These are phyloP conservation scores for Cottus gobio DNA, from an alignment of 2,113 vertebrate species.

Conservation along the genomic window DNA sequence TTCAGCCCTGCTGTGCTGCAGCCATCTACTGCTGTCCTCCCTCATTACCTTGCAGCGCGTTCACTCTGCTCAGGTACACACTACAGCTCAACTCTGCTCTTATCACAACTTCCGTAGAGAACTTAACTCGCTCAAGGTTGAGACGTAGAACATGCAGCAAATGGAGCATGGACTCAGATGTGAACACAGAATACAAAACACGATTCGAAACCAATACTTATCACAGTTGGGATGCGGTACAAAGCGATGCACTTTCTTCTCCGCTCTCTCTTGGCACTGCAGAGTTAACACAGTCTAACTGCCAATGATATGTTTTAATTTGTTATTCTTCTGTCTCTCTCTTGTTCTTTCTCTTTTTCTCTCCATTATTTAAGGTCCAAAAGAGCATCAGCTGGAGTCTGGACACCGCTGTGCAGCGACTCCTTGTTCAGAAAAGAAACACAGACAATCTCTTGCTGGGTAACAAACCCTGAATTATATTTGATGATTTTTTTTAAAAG, in stretches of 20 bases:
- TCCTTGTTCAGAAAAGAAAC: constrained; percentile 86
- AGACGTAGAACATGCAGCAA: constrained; percentile 17
- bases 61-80: constrained; percentile 88
- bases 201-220: constrained; percentile 27
- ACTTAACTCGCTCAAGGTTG: constrained; percentile 36
- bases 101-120: constrained; percentile 45
- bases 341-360: not conserved
- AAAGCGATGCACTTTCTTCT: constrained; percentile 33
- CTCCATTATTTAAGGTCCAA: constrained; percentile 84
- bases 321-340: constrained; percentile 31
- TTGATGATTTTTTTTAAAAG: constrained; percentile 25
- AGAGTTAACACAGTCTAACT: constrained; percentile 28
- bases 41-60: constrained; percentile 86
- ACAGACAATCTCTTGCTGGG: constrained; percentile 86
- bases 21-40: constrained; percentile 88
- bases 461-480: constrained; percentile 64
- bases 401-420: constrained; percentile 82
- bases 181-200: constrained; percentile 33
- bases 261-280: constrained; percentile 1
- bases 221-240: constrained; percentile 4
- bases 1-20: constrained; percentile 84
- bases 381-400: constrained; percentile 87
- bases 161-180: constrained; percentile 5
- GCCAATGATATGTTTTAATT: constrained; percentile 12
- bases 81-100: constrained; percentile 39